Conservation (phyloP, 2,797 vertebrate species). For the Sciaenops ocellatus region DNA sequence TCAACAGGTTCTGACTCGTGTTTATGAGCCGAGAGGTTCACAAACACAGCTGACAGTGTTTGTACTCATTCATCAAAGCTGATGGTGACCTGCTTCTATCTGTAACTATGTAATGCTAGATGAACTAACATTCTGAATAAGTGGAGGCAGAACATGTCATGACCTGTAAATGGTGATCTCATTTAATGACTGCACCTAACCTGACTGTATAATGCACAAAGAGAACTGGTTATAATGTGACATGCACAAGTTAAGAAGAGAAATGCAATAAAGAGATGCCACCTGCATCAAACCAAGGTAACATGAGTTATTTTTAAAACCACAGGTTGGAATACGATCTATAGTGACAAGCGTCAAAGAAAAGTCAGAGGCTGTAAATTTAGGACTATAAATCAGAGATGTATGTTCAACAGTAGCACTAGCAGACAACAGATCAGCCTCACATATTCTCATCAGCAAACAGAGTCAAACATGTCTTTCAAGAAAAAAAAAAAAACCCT, state of each 20-base stretch:
- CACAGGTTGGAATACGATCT: neutral
- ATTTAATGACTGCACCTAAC: constrained; percentile 15
- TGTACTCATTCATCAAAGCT: constrained; percentile 36
- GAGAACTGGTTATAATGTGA: constrained; percentile 12
- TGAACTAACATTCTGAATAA: constrained; percentile 18
- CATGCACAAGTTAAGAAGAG: neutral
- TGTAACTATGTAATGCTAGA: neutral
- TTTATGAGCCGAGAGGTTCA: constrained; percentile 27
- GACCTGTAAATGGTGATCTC: neutral
- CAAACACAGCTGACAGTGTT: constrained; percentile 43
- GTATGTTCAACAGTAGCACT: neutral
- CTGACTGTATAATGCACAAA: neutral
- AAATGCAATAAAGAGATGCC: neutral
- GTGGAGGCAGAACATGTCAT: constrained; percentile 10
- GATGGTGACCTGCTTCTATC: neutral
- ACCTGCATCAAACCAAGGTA: neutral
- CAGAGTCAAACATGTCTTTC: neutral
- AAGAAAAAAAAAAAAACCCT: neutral
- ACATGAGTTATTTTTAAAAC: neutral
- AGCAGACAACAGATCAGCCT: neutral
- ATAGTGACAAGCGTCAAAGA: neutral
- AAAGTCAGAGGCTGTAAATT: neutral
- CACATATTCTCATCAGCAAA: neutral
- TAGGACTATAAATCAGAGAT: neutral
- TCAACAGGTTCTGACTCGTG: constrained; percentile 44